phyloP scores from a whole-genome alignment of 2,797 vertebrate genomes.

The Margarornis squamiger region DNA sequence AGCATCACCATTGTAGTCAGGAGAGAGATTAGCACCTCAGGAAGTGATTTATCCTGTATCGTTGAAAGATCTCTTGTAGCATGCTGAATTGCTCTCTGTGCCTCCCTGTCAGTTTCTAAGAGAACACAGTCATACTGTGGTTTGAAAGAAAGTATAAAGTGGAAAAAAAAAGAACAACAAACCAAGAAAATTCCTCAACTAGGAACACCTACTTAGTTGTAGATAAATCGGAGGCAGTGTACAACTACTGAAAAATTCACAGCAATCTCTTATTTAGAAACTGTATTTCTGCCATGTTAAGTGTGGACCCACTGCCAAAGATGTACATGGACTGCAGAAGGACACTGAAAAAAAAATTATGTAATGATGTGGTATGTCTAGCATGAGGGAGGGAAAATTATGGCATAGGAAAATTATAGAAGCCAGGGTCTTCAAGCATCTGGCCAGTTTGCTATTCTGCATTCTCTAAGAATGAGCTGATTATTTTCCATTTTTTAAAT shows the following conservation, averaged over 20 bases:
- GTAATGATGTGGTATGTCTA: not conserved
- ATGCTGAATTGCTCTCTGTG: not conserved
- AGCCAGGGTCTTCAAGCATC: not conserved
- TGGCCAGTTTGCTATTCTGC: not conserved
- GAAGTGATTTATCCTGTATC: not conserved
- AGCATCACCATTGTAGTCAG: not conserved
- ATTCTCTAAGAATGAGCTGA: conserved; percentile 24
- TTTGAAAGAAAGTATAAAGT: not conserved
- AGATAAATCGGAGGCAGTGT: not conserved
- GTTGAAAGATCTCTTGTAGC: rapidly evolving
- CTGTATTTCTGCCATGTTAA: not conserved
- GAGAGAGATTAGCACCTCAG: not conserved
- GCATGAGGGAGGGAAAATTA: conserved; percentile 5
- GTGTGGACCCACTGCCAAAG: not conserved
- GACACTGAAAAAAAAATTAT: not conserved
- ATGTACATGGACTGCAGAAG: not conserved
- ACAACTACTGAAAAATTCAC: not conserved
- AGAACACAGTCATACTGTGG: not conserved
- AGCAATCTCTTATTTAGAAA: not conserved
- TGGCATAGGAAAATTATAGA: conserved; percentile 1
- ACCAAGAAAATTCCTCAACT: not conserved
- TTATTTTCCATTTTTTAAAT: conserved; percentile 43
- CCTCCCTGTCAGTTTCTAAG: not conserved
- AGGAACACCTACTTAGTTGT: not conserved
- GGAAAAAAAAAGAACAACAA: not conserved